Base-by-base conservation (phyloP, 2,797 vertebrate species). In the Acridotheres tristis region DNA sequence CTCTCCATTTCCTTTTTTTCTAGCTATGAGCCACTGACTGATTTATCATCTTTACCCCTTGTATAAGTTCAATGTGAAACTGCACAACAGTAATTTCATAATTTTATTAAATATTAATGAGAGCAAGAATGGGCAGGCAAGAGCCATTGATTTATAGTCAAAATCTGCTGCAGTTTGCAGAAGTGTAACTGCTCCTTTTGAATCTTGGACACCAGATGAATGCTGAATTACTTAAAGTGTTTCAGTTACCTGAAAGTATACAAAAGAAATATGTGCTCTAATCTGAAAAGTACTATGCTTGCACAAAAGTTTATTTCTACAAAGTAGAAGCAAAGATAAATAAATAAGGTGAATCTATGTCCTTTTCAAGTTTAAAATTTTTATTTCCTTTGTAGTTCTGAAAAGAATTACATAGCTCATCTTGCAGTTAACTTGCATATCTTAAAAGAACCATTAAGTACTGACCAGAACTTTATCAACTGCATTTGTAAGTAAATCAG, bases 101-200 rank as follows among this genome's bases (percentile, higher is more conserved):
- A 66, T 45, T 50, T 89, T 38, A 59, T 88, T 36, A 94, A 95
- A 84, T 84, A 84, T 86, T 94, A 81, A 88, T 84, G 51, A 78
- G 84, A 90, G 9, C 16, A 62, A 91, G 43, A 84, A 81, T 32
- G 5, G 47, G 48, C 47, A 83, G 69, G 86, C 22, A 79, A 83
- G 7, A 76, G 38, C 23, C 36, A 51, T 19, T 84, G 62, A 94
- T 81, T 93, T 89, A 50, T 14, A 77, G 42, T 66, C 55, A 86
- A 88, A 91, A 81, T 16, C 30, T 78, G 51, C 29, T 74, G 27
- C 61, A 77, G n/a, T 80, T 58, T 88, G n/a, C 75, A 89, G 45
- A 89, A 89, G 3, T 14, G 5, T 50, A 63, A 76, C 40, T 55
- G 17, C 27, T 85, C 2, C 23, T 68, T 68, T 79, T 65, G 42